Conservation (phyloP, 2,888 invertebrate species). For the Pristionchus japonicus region DNA sequence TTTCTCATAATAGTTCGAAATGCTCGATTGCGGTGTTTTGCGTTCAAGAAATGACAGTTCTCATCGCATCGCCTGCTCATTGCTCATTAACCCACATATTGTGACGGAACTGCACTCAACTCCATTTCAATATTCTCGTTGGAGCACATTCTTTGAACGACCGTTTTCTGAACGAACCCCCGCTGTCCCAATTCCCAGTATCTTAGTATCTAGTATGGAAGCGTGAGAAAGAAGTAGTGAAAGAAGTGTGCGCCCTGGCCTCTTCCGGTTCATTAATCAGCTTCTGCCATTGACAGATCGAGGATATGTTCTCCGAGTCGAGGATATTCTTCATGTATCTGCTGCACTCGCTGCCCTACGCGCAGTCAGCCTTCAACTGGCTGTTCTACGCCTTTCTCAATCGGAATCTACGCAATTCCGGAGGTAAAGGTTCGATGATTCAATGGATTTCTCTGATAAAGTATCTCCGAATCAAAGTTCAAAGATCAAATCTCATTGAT, state of each 20-base stretch:
- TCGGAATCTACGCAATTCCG: slow-evolving; percentile 60
- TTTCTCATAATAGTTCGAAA: too few relatives aligned
- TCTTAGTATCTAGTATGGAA: not conserved
- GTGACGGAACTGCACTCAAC: not conserved
- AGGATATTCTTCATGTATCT: slow-evolving; percentile 62
- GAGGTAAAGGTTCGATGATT: slow-evolving; percentile 28
- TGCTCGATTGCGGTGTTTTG: not conserved
- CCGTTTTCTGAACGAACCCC: too few relatives aligned
- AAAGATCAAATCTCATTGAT: not conserved
- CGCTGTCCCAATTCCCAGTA: not conserved
- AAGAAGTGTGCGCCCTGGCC: not conserved
- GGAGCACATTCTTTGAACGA: not conserved
- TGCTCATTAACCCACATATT: not conserved
- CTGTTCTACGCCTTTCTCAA: slow-evolving; percentile 74
- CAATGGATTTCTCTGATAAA: not conserved
- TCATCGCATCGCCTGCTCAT: not conserved
- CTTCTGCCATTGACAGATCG: not conserved
- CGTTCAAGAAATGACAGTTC: too few relatives aligned
- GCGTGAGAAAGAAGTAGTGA: not conserved
- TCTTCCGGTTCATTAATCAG: not conserved
- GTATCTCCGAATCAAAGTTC: not conserved
- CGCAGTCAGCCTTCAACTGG: slow-evolving; percentile 74
- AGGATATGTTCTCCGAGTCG: slow-evolving; percentile 36
- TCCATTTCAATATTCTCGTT: not conserved
- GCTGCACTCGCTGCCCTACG: slow-evolving; percentile 71